Evolutionary conservation across 2,113 vertebrate species (phyloP).

Genomic region (Mus musculus): GRCm39 chr8:6474001-6474500

Average conservation of each 20-base stretch:
- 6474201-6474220: background rate
- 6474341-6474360: background rate
- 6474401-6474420: background rate
- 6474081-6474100: background rate
- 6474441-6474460: background rate
- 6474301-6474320: background rate
- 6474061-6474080: background rate
- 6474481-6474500: slow-evolving; percentile 15
- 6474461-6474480: background rate
- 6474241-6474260: background rate
- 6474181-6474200: background rate
- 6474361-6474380: background rate
- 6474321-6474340: background rate
- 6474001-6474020: background rate
- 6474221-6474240: background rate
- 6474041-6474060: background rate
- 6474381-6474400: background rate
- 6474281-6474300: background rate
- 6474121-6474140: background rate
- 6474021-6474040: background rate
- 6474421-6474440: background rate
- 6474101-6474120: background rate
- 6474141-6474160: background rate
- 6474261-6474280: background rate
- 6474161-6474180: background rate